These are phyloP conservation scores for Manacus vitellinus DNA, from an alignment of 2,113 vertebrate genomes.

Conservation along the genomic window DNA sequence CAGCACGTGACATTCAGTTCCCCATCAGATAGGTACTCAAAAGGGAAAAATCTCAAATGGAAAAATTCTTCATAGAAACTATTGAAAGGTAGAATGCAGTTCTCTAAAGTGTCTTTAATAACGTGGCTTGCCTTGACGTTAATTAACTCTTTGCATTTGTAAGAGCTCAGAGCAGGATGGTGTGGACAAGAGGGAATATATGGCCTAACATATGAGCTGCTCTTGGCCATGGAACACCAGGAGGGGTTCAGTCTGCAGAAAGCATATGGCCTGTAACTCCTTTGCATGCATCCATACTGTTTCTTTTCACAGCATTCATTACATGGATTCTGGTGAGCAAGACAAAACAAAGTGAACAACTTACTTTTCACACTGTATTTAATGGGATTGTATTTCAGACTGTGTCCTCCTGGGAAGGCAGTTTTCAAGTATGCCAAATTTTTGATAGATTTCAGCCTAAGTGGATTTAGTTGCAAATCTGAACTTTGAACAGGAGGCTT, in stretches of 20 bases:
- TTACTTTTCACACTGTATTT: slow-evolving; percentile 26
- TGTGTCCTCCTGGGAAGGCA: neutral
- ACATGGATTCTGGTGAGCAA: slow-evolving; percentile 7
- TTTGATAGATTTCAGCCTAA: slow-evolving; percentile 20
- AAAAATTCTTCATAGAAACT: neutral
- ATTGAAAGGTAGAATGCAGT: neutral
- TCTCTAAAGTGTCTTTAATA: neutral
- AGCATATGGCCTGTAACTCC: neutral
- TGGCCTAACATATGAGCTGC: neutral
- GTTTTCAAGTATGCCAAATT: neutral
- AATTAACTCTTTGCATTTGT: neutral
- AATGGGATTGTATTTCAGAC: slow-evolving; percentile 11
- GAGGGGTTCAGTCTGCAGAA: neutral
- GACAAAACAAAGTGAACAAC: slow-evolving; percentile 20
- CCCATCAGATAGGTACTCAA: neutral
- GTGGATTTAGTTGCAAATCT: slow-evolving; percentile 23
- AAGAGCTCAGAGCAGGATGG: neutral
- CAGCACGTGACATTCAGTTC: neutral
- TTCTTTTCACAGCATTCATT: neutral
- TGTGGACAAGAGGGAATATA: neutral
- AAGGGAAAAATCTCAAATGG: neutral
- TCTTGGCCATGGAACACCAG: neutral
- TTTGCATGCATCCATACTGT: neutral
- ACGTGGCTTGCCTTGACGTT: neutral
- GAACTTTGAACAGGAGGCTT: slow-evolving; percentile 5